Conservation (phyloP, 2,888 invertebrate species). For the Chrysolina americana region DNA sequence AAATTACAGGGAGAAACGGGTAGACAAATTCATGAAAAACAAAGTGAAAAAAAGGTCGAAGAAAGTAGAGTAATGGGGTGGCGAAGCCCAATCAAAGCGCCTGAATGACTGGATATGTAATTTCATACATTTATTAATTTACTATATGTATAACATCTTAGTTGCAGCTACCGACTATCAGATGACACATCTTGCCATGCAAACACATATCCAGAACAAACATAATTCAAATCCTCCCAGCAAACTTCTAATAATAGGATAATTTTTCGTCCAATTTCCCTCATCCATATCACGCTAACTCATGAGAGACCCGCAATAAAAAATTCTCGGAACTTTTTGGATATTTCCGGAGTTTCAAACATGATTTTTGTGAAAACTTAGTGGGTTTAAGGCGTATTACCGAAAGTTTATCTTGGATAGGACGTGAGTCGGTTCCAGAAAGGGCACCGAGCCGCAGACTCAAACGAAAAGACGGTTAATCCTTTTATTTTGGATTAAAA, state of each 20-base stretch:
- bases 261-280: conserved; percentile 39
- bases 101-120: too few species aligned
- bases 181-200: neutral
- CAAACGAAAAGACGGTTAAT: conserved; percentile 52
- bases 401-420: conserved; percentile 56
- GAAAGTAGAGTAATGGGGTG: too few species aligned
- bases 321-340: conserved; percentile 41
- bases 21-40: too few species aligned
- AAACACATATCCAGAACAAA: neutral
- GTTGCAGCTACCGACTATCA: neutral
- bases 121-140: too few species aligned
- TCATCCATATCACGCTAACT: conserved; percentile 23
- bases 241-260: conserved; percentile 28
- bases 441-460: conserved; percentile 5
- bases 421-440: conserved; percentile 52
- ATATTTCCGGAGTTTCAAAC: conserved; percentile 41
- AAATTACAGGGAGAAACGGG: too few species aligned
- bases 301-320: conserved; percentile 33
- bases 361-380: conserved; percentile 48
- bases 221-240: neutral
- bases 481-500: conserved; percentile 59
- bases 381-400: conserved; percentile 54
- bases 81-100: too few species aligned
- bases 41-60: too few species aligned
- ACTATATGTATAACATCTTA: too few species aligned